Percentiles rank a stretch among this genome's conserved stretches.
These are phyloP conservation scores for Eulemur coronatus DNA, from an alignment of 2,797 vertebrate genomes.

Conservation along the genomic window DNA sequence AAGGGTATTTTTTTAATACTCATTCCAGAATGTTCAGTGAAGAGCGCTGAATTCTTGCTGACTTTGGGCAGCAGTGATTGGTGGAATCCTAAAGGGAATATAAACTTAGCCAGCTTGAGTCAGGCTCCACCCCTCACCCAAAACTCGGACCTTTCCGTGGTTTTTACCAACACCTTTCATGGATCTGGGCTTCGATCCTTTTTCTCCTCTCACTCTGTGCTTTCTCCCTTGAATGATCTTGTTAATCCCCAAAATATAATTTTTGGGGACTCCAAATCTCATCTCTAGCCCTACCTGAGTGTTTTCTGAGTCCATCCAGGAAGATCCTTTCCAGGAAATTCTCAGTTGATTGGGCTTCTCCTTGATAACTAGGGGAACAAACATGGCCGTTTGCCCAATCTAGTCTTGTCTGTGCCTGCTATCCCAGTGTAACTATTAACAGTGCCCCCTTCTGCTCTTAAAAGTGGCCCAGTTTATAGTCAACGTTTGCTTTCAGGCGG, in stretches of 20 bases:
- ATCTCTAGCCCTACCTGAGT: neutral
- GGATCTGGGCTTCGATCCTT: neutral
- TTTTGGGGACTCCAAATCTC: neutral
- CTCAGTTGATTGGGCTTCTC: neutral
- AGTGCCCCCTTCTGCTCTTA: neutral
- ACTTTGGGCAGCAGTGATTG: neutral
- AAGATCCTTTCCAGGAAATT: neutral
- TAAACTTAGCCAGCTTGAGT: neutral
- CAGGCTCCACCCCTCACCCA: neutral
- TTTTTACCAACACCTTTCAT: neutral
- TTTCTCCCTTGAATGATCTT: neutral
- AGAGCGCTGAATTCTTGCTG: neutral
- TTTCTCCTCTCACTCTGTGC: neutral
- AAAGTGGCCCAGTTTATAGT: neutral
- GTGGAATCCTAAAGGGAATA: neutral
- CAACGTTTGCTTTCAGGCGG: neutral
- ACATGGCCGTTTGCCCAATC: neutral
- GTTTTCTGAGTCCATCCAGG: neutral
- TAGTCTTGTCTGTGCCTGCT: neutral
- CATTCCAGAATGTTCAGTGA: neutral
- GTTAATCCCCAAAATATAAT: neutral
- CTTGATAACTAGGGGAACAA: neutral
- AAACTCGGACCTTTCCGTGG: accelerated
- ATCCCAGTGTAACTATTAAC: neutral
- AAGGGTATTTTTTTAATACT: neutral